phyloP scores from a whole-genome alignment of 2,888 invertebrate genomes.

The Drosophila merina region DNA sequence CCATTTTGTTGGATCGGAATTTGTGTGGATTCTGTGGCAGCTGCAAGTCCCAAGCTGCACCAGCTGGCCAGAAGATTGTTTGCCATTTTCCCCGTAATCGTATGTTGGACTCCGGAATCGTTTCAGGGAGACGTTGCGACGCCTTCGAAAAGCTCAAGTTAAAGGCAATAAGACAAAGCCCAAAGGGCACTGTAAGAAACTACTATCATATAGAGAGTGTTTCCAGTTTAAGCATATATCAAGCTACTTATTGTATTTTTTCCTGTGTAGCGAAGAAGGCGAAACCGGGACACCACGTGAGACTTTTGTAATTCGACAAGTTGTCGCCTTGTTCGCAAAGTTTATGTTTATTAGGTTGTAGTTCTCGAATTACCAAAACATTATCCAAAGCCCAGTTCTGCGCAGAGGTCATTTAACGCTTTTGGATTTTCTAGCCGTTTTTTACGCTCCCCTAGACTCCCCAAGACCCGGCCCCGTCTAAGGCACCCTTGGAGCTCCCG shows the following conservation, averaged over 20 bases:
- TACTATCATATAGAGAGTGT: not conserved
- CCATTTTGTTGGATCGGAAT: not conserved
- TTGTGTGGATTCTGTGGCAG: slow-evolving; percentile 13
- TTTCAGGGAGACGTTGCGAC: slow-evolving; percentile 22
- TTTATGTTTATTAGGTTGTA: slow-evolving; percentile 29
- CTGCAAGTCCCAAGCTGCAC: slow-evolving; percentile 20
- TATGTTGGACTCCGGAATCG: slow-evolving; percentile 25
- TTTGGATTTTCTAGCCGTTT: slow-evolving; percentile 14
- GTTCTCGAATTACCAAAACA: slow-evolving; percentile 42
- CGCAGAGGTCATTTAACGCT: slow-evolving; percentile 71
- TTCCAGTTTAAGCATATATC: no score
- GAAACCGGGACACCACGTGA: slow-evolving; percentile 12
- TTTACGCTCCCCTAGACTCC: not conserved
- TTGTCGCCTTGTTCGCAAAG: slow-evolving; percentile 27
- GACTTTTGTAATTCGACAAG: slow-evolving; percentile 55
- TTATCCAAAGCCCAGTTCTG: slow-evolving; percentile 22
- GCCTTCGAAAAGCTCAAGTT: slow-evolving; percentile 23
- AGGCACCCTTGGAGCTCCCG: slow-evolving; percentile 5
- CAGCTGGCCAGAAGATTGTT: slow-evolving; percentile 30
- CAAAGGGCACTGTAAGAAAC: not conserved
- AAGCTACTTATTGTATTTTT: not conserved
- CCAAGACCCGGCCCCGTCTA: slow-evolving; percentile 12
- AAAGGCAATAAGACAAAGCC: not conserved
- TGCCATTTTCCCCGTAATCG: slow-evolving; percentile 31
- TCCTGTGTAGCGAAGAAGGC: not conserved